Evolutionary conservation across 2,888 invertebrate genomes (phyloP).

Genomic region (Xylota sylvarum): DNA sequence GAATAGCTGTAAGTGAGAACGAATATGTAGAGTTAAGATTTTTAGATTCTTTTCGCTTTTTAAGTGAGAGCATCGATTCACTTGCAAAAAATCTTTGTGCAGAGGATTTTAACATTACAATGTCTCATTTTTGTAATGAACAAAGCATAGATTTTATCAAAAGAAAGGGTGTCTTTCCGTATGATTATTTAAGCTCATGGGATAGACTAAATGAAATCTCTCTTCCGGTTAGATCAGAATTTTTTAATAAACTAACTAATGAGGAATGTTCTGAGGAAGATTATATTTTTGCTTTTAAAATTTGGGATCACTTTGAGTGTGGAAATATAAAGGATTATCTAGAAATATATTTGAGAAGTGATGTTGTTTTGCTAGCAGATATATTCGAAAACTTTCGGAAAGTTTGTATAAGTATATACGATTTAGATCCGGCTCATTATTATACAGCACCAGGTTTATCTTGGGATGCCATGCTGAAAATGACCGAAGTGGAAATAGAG

Average conservation of each 20-base stretch:
- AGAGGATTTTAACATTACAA: background rate
- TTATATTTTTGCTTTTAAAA: too few relatives aligned
- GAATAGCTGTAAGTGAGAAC: background rate
- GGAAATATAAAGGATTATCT: conserved; percentile 2
- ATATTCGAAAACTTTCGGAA: conserved; percentile 80
- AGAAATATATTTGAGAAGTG: background rate
- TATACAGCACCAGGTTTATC: background rate
- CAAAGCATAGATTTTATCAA: too few relatives aligned
- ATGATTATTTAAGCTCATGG: background rate
- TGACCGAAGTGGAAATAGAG: too few relatives aligned
- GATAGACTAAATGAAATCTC: background rate
- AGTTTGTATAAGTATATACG: conserved; percentile 74
- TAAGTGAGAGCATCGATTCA: background rate
- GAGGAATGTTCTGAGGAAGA: too few relatives aligned
- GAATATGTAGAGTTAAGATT: too few relatives aligned
- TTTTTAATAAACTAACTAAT: too few relatives aligned
- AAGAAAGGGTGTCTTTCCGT: too few relatives aligned
- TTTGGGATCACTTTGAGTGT: background rate
- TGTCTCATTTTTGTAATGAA: too few relatives aligned
- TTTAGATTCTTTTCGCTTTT: background rate
- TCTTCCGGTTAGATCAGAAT: too few relatives aligned
- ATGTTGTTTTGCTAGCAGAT: conserved; percentile 9
- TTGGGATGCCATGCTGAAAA: too few relatives aligned
- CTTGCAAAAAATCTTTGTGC: too few relatives aligned
- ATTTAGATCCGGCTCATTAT: conserved; percentile 53